phyloP scores from a whole-genome alignment of 1,140 invertebrate genomes.

The Papilio polyxenes region DNA sequence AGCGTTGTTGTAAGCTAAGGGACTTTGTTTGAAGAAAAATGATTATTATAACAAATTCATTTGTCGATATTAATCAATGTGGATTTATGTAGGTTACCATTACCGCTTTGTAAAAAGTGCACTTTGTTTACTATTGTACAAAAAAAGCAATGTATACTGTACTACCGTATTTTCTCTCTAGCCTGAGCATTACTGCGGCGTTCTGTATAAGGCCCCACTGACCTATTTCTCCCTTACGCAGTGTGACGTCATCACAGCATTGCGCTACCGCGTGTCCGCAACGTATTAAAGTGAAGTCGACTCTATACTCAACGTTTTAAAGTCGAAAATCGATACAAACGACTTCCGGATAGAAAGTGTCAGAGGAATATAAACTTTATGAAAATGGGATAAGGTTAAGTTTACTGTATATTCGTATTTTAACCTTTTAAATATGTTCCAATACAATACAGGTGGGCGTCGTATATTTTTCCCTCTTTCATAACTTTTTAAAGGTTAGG shows the following conservation, averaged over 20 bases:
- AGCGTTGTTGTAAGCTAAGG: too few species aligned
- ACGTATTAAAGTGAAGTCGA: slow-evolving; percentile 40
- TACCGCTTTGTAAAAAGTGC: background rate
- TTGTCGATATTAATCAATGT: background rate
- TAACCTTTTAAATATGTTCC: slow-evolving; percentile 9
- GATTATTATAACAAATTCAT: background rate
- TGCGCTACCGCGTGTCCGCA: slow-evolving; percentile 51
- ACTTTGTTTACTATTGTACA: slow-evolving; percentile 22
- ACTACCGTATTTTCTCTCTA: slow-evolving; percentile 10
- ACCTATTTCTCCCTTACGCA: slow-evolving; percentile 62
- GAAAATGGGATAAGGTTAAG: background rate
- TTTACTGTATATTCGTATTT: background rate
- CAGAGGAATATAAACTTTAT: background rate
- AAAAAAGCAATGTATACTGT: slow-evolving; percentile 12
- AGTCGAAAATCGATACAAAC: slow-evolving; percentile 45
- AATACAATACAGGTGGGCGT: background rate
- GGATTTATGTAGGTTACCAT: slow-evolving; percentile 13
- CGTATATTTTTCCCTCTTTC: background rate
- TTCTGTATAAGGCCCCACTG: slow-evolving; percentile 46
- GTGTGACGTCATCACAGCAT: slow-evolving; percentile 63
- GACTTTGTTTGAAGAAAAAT: too few species aligned
- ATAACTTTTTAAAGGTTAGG: slow-evolving; percentile 16
- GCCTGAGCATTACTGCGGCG: slow-evolving; percentile 18
- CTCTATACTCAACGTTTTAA: slow-evolving; percentile 44
- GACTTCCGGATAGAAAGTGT: slow-evolving; percentile 12